Conservation (phyloP, 2,888 invertebrate genomes). For the Drosophila affinis region DNA sequence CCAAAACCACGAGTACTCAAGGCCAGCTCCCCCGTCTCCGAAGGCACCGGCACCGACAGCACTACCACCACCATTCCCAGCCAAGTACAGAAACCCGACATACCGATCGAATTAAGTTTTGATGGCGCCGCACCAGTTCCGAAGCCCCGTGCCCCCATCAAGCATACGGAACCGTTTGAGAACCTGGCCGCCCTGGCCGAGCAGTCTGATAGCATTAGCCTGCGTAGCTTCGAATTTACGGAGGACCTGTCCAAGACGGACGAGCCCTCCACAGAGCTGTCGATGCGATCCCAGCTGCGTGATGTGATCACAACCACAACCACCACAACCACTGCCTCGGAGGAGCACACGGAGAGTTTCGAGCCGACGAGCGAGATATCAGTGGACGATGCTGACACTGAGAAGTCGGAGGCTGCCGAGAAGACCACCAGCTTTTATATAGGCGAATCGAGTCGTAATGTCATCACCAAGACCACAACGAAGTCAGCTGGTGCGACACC, state of each 20-base stretch:
- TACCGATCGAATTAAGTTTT: conserved; percentile 55
- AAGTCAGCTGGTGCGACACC: conserved; percentile 61
- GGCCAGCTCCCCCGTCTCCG: conserved; percentile 75
- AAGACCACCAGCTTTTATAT: conserved; percentile 82
- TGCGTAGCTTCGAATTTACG: conserved; percentile 80
- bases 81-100: conserved; percentile 59
- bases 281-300: conserved; percentile 66
- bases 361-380: conserved; percentile 79
- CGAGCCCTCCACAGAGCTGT: conserved; percentile 78
- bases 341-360: conserved; percentile 76
- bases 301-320: conserved; percentile 70
- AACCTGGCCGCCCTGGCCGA: conserved; percentile 76
- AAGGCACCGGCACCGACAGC: conserved; percentile 60
- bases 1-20: conserved; percentile 84
- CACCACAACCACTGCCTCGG: conserved; percentile 71
- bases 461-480: conserved; percentile 81
- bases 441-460: conserved; percentile 83
- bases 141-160: conserved; percentile 81
- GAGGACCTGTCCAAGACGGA: conserved; percentile 80
- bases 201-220: conserved; percentile 79
- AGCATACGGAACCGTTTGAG: conserved; percentile 73
- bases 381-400: conserved; percentile 74
- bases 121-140: conserved; percentile 77
- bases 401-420: conserved; percentile 62
- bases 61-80: conserved; percentile 64